These are phyloP conservation scores for Empis stercorea DNA, from an alignment of 2,888 invertebrate species.

Conservation along the genomic window DNA sequence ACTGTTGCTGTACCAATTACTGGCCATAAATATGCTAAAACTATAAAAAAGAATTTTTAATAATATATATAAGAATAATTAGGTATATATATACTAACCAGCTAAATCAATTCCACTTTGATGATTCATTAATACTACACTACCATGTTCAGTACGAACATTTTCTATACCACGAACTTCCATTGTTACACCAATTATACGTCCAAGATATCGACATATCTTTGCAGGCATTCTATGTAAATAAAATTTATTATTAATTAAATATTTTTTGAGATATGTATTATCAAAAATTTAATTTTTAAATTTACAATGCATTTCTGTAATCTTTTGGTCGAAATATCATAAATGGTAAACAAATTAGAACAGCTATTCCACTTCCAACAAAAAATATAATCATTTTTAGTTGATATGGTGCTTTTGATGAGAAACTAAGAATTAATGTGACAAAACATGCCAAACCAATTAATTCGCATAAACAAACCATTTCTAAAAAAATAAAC, in stretches of 20 bases:
- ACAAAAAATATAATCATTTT: slow-evolving; percentile 55
- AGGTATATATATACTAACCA: slow-evolving; percentile 40
- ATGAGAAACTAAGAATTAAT: slow-evolving; percentile 26
- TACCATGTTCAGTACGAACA: slow-evolving; percentile 58
- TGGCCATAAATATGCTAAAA: slow-evolving; percentile 69
- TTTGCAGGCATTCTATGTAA: slow-evolving; percentile 53
- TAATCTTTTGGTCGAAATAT: slow-evolving; percentile 57
- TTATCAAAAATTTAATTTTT: background rate
- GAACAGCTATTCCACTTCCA: slow-evolving; percentile 45
- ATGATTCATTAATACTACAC: slow-evolving; percentile 76
- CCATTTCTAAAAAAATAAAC: slow-evolving; percentile 16
- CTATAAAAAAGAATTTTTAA: slow-evolving; percentile 34
- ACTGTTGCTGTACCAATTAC: slow-evolving; percentile 66
- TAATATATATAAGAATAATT: background rate
- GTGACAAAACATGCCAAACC: slow-evolving; percentile 28
- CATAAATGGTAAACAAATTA: slow-evolving; percentile 61
- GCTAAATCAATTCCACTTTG: slow-evolving; percentile 77
- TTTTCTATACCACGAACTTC: slow-evolving; percentile 64
- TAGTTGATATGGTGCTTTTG: slow-evolving; percentile 51
- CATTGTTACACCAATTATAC: slow-evolving; percentile 51
- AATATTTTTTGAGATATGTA: background rate
- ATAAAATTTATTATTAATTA: slow-evolving; percentile 3
- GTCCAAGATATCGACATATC: slow-evolving; percentile 40
- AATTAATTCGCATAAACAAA: slow-evolving; percentile 29
- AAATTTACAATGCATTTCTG: slow-evolving; percentile 71